Conservation (phyloP, 2,113 vertebrate species). For the Ranitomeya variabilis region DNA sequence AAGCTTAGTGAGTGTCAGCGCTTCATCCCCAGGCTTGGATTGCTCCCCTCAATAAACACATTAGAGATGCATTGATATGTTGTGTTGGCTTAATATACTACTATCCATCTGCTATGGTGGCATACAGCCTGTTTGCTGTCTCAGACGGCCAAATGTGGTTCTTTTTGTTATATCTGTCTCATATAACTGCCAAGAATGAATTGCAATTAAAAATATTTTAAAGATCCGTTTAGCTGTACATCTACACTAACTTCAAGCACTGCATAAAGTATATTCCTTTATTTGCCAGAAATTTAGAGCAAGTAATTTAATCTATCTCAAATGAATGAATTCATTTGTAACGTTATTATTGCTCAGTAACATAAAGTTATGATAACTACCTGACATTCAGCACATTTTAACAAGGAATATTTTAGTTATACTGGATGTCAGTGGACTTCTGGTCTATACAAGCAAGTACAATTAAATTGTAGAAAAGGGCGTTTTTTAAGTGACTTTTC, state of each 20-base stretch:
- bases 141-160: constrained; percentile 59
- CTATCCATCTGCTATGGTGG: constrained; percentile 64
- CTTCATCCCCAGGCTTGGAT: constrained; percentile 58
- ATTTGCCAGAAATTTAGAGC: background rate
- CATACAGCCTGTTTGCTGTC: constrained; percentile 44
- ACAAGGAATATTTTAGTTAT: background rate
- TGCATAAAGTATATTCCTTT: background rate
- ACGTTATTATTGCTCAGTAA: background rate
- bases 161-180: constrained; percentile 27
- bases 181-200: constrained; percentile 58
- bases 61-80: constrained; percentile 59
- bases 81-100: constrained; percentile 61
- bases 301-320: background rate
- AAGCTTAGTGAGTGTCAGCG: constrained; percentile 42
- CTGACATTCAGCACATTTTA: background rate
- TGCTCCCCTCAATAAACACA: constrained; percentile 61
- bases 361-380: background rate
- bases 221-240: background rate
- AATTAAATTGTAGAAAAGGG: background rate
- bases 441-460: background rate
- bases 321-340: background rate
- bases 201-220: background rate
- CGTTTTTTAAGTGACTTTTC: background rate
- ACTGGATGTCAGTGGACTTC: background rate
- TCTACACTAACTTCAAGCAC: background rate